phyloP scores from a whole-genome alignment of 53 echinoderm and acorn worm genomes.

The Patiria pectinifera region DNA sequence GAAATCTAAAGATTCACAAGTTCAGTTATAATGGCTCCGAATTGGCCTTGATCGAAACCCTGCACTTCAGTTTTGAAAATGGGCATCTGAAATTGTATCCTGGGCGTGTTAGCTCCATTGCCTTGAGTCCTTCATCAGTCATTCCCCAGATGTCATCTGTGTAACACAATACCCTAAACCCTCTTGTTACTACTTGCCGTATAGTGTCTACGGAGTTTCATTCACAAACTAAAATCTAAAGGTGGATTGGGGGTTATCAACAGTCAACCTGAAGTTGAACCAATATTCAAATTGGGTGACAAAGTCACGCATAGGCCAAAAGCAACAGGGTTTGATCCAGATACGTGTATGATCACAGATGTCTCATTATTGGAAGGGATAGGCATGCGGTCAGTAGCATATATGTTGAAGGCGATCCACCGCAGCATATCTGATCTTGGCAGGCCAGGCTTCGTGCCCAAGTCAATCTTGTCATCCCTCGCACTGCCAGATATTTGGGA shows the following conservation, averaged over 20 bases:
- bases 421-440: too few relatives aligned
- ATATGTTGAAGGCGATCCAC: too few relatives aligned
- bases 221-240: neutral
- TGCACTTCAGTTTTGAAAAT: neutral
- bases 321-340: neutral
- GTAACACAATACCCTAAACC: conserved; percentile 3
- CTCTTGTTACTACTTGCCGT: neutral
- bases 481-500: too few relatives aligned
- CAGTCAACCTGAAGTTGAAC: neutral
- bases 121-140: neutral
- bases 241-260: neutral
- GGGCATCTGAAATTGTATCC: neutral
- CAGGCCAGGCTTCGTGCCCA: too few relatives aligned
- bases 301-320: neutral
- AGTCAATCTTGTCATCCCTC: too few relatives aligned
- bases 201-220: neutral
- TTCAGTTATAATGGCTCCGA: neutral
- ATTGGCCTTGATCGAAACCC: neutral
- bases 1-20: neutral
- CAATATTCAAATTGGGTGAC: neutral
- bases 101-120: neutral
- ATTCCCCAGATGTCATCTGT: conserved; percentile 13
- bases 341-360: too few relatives aligned
- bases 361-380: too few relatives aligned
- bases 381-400: too few relatives aligned